Evolutionary conservation across 1,140 invertebrate species (phyloP).

Genomic region (Melanaphis sacchari): DNA sequence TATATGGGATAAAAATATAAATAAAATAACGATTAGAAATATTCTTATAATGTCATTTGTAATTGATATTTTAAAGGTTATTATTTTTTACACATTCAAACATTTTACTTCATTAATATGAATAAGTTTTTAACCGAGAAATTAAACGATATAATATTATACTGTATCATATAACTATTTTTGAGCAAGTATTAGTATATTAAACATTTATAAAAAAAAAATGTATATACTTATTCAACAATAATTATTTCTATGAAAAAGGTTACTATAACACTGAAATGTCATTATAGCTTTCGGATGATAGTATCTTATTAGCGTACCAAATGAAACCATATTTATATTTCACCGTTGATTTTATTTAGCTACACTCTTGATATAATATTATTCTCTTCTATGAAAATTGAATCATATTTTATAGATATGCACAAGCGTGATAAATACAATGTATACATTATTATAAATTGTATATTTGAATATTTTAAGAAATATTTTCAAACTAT

Average conservation of each 20-base stretch:
- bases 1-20: background rate
- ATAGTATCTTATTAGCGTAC: background rate
- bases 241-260: background rate
- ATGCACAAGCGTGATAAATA: background rate
- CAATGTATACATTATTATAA: background rate
- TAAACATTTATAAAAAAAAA: too few species aligned
- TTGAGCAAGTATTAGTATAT: too few species aligned
- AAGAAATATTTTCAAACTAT: background rate
- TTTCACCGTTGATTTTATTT: background rate
- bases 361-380: background rate
- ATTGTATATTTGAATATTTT: background rate
- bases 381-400: background rate
- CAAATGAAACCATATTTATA: background rate
- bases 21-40: background rate
- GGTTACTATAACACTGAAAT: background rate
- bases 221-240: background rate
- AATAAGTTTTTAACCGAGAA: too few species aligned
- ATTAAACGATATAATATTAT: too few species aligned
- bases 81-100: too few species aligned
- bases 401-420: constrained; percentile 12
- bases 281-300: background rate
- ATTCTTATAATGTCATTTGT: background rate
- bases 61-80: background rate
- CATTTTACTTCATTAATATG: too few species aligned
- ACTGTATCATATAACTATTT: too few species aligned